Conservation (phyloP, 1,140 invertebrate species). For the Himalopsyche phryganea region DNA sequence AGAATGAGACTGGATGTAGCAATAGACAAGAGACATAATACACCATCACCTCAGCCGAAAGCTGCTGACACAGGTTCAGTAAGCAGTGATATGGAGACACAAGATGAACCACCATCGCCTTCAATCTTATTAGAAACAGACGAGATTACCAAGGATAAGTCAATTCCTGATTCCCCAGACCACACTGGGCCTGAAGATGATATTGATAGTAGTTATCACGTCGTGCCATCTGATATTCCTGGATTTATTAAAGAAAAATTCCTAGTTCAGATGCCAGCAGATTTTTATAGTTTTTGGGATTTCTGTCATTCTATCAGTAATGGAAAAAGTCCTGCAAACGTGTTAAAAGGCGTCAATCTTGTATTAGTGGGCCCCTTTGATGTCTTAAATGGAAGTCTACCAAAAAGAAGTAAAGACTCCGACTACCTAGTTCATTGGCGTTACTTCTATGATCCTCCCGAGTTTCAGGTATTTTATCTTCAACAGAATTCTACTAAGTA, state of each 20-base stretch:
- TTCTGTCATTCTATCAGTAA: slow-evolving; percentile 68
- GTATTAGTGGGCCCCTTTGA: slow-evolving; percentile 85
- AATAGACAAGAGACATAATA: slow-evolving; percentile 2
- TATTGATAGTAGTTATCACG: slow-evolving; percentile 8
- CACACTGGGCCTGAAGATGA: neutral
- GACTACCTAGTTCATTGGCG: slow-evolving; percentile 79
- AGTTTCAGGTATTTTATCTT: slow-evolving; percentile 69
- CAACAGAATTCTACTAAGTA: too few relatives aligned
- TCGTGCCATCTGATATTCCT: slow-evolving; percentile 17
- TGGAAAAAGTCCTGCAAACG: slow-evolving; percentile 53
- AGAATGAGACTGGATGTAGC: slow-evolving; percentile 12
- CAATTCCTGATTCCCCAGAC: neutral
- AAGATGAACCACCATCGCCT: too few relatives aligned
- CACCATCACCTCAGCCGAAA: neutral
- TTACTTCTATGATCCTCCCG: slow-evolving; percentile 91
- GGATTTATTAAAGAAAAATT: slow-evolving; percentile 70
- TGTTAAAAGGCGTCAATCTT: slow-evolving; percentile 65
- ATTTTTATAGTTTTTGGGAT: slow-evolving; percentile 83
- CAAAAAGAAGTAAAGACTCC: slow-evolving; percentile 56
- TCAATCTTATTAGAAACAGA: neutral
- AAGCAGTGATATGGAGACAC: neutral
- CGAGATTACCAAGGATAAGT: neutral
- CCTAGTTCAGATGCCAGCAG: slow-evolving; percentile 80
- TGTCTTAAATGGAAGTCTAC: slow-evolving; percentile 68
- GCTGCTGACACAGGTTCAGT: neutral